These are phyloP conservation scores for Esox niger DNA, from an alignment of 2,113 vertebrate genomes.

Conservation along the genomic window DNA sequence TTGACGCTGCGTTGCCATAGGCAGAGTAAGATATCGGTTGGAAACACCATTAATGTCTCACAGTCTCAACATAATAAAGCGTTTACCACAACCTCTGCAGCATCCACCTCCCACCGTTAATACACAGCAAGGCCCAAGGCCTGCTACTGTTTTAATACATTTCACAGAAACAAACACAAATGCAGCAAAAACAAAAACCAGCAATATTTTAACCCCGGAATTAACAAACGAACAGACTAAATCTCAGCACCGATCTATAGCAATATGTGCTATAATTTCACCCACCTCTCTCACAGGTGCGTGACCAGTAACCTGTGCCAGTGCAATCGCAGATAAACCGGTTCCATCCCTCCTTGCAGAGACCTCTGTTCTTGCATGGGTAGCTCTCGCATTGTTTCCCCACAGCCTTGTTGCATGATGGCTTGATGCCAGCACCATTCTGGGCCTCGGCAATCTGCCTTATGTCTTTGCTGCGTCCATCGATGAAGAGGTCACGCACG, in stretches of 20 bases:
- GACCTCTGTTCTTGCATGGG: slow-evolving; percentile 91
- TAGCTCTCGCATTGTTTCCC: slow-evolving; percentile 95
- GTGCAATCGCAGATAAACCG: slow-evolving; percentile 98
- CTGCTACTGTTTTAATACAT: no score
- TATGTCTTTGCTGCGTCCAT: slow-evolving; percentile 96
- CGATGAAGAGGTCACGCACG: slow-evolving; percentile 94
- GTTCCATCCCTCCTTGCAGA: slow-evolving; percentile 98
- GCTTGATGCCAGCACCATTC: slow-evolving; percentile 94
- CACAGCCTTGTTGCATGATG: slow-evolving; percentile 85
- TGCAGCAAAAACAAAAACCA: no score
- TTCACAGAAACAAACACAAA: no score
- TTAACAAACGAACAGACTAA: neutral
- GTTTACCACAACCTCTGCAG: slow-evolving; percentile 1
- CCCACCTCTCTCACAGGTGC: slow-evolving; percentile 94
- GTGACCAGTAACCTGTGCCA: slow-evolving; percentile 92
- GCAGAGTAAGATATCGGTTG: neutral
- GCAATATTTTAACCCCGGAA: neutral
- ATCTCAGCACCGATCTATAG: neutral
- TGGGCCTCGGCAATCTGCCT: slow-evolving; percentile 92
- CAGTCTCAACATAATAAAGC: slow-evolving; percentile 13
- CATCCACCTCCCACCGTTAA: neutral
- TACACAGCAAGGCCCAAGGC: no score
- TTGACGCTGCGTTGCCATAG: neutral
- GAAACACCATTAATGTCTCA: slow-evolving; percentile 7
- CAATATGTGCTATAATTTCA: no score